Evolutionary conservation across 2,113 vertebrate genomes (phyloP).

Genomic region (Ascaphus truei): DNA sequence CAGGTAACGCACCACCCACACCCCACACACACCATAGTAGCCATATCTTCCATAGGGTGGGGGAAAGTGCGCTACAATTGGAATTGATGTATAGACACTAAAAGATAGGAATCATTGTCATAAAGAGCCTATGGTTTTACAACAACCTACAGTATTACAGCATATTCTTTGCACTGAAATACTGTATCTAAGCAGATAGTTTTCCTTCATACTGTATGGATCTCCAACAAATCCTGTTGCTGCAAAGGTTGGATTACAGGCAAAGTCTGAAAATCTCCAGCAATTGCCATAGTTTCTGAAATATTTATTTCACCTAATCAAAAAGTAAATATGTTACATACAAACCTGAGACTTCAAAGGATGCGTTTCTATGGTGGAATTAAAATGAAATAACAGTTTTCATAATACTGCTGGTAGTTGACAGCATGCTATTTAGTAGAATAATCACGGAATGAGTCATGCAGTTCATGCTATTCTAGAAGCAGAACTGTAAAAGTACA

Average conservation of each 20-base stretch:
- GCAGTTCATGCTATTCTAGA: neutral
- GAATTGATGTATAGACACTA: neutral
- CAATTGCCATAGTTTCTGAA: neutral
- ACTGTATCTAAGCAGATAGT: neutral
- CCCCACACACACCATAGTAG: too few species aligned
- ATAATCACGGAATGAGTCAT: conserved; percentile 11
- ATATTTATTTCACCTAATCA: conserved; percentile 47
- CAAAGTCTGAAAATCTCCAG: neutral
- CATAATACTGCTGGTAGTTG: conserved; percentile 22
- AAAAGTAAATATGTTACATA: conserved; percentile 53
- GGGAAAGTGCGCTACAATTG: too few species aligned
- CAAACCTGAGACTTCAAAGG: conserved; percentile 49
- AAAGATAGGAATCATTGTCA: neutral
- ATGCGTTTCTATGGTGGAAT: conserved; percentile 5
- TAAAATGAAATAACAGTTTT: conserved; percentile 38
- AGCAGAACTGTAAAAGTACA: neutral
- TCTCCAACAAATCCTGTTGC: too few species aligned
- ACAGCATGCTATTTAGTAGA: conserved; percentile 24
- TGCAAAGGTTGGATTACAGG: neutral
- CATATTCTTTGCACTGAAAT: neutral
- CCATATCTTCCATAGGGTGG: too few species aligned
- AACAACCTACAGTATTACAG: neutral
- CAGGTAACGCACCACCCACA: too few species aligned
- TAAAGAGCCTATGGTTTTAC: neutral
- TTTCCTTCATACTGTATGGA: neutral